A percentile compares a stretch with the other conserved stretches of the same genome.
Evolutionary conservation across 2,888 invertebrate species (phyloP).

Genomic region (Salticus scenicus): DNA sequence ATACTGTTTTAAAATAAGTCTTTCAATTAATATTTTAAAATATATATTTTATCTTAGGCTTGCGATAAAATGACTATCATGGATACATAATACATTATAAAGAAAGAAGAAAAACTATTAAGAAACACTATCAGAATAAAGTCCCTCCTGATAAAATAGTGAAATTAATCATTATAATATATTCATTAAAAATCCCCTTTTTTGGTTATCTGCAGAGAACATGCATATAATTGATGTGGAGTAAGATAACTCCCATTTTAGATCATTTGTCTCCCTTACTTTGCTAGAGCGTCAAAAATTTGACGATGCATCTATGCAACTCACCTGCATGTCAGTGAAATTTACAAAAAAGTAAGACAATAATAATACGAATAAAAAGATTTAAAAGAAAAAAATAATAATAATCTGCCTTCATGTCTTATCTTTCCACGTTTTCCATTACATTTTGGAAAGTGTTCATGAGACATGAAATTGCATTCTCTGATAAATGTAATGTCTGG

Average conservation of each 20-base stretch:
- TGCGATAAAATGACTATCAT: too few relatives aligned
- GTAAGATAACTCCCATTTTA: background rate
- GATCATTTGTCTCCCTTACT: background rate
- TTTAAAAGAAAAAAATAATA: background rate
- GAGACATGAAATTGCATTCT: slow-evolving; percentile 33
- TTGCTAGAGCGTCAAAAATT: background rate
- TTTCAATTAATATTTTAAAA: too few relatives aligned
- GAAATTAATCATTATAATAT: too few relatives aligned
- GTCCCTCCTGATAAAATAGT: too few relatives aligned
- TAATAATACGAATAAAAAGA: background rate
- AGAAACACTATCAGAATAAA: too few relatives aligned
- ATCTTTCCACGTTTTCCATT: background rate
- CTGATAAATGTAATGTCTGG: slow-evolving; percentile 32
- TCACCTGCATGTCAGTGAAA: slow-evolving; percentile 1
- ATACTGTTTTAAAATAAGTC: too few relatives aligned
- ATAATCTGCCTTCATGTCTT: background rate
- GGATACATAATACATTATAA: too few relatives aligned
- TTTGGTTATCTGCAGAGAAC: too few relatives aligned
- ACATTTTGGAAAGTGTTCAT: slow-evolving; percentile 17
- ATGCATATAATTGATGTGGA: too few relatives aligned
- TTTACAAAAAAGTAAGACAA: background rate
- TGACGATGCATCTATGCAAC: background rate
- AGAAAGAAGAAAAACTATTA: too few relatives aligned
- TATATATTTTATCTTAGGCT: too few relatives aligned
- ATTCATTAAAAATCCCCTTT: too few relatives aligned